Base-by-base conservation (phyloP, 2,888 invertebrate species). In the Synanthedon vespiformis region DNA sequence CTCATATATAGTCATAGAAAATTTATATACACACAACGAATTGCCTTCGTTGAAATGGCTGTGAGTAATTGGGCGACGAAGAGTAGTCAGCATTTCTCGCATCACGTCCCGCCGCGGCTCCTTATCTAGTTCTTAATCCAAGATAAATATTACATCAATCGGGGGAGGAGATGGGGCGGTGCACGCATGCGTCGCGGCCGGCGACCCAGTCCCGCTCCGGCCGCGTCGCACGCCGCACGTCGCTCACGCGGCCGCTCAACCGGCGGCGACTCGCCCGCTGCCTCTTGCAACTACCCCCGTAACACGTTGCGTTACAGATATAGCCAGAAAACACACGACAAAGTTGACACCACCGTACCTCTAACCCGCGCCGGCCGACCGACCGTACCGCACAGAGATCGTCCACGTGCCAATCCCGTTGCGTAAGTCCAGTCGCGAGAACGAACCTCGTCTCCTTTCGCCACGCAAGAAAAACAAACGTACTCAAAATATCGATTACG, bases 131-230 rank as follows among this genome's bases (percentile, higher is more conserved):
- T 80, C 76, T 80, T 86, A 85, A 84, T 84, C 80, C 84, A 80
- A 86, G 84, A 86, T 85, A 84, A 84, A 85, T 86, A 86, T 86
- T 84, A 83, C 81, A 85, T 86, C 84, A 84, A 86, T 84, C 77
- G 82, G 80, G 79, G 76, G 76, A 69, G 77, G 74, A 65, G 72
- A 60, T 57, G 66, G 64, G 60, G 62, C 49, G 55, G 58, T 57
- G 54, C 61, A 68, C 78, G 76, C 79, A 72, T 65, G 77, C 74
- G 75, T 70, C 68, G 53, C 52, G 53, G 63, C 57, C 61, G 71
- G 59, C 70, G 65, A 80, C 77, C 73, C 84, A 85, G 86, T 86
- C 83, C 77, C 80, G 83, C 79, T 77, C 74, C 72, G 83, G 80
- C 82, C 81, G 83, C 77, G 80, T 68, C 63, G 80, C 74, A 73